A percentile compares a stretch with the other conserved stretches of the same genome.
phyloP scores from a whole-genome alignment of 2,888 invertebrate genomes.

The Rhodophaea formosa region DNA sequence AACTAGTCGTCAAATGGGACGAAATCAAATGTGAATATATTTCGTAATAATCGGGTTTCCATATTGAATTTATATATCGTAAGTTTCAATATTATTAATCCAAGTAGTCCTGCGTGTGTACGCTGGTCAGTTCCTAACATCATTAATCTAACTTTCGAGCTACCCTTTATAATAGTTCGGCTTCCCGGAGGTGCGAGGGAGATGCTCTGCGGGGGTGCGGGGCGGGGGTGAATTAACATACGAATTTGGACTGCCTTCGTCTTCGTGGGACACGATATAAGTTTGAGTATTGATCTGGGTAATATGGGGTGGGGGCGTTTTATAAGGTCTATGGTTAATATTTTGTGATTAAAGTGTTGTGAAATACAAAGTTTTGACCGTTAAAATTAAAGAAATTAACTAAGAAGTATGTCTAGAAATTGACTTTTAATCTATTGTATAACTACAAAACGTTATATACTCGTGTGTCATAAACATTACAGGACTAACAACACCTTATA shows the following conservation, averaged over 20 bases:
- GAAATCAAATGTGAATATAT: too few species aligned
- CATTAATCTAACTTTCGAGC: constrained; percentile 82
- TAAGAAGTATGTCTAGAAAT: too few species aligned
- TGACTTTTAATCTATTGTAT: too few species aligned
- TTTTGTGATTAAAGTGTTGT: not conserved
- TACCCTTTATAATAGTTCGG: constrained; percentile 82
- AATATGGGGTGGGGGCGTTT: not conserved
- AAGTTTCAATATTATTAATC: constrained; percentile 27
- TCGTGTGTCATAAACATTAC: too few species aligned
- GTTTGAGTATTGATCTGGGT: constrained; percentile 76
- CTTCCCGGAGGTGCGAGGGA: constrained; percentile 57
- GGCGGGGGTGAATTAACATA: constrained; percentile 71
- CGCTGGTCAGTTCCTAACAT: constrained; percentile 80
- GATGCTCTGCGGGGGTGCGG: constrained; percentile 36
- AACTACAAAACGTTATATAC: too few species aligned
- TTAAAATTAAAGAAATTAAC: too few species aligned
- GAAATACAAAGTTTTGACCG: too few species aligned
- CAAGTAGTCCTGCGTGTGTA: constrained; percentile 39
- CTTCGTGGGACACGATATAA: constrained; percentile 76
- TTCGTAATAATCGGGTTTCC: too few species aligned
- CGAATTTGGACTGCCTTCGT: constrained; percentile 78
- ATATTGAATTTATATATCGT: too few species aligned
- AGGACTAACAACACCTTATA: too few species aligned
- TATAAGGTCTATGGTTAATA: not conserved
- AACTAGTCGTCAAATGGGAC: too few species aligned